These are phyloP conservation scores for Parotocinclus haroldoi DNA, from an alignment of 2,797 vertebrate genomes.

Conservation along the genomic window DNA sequence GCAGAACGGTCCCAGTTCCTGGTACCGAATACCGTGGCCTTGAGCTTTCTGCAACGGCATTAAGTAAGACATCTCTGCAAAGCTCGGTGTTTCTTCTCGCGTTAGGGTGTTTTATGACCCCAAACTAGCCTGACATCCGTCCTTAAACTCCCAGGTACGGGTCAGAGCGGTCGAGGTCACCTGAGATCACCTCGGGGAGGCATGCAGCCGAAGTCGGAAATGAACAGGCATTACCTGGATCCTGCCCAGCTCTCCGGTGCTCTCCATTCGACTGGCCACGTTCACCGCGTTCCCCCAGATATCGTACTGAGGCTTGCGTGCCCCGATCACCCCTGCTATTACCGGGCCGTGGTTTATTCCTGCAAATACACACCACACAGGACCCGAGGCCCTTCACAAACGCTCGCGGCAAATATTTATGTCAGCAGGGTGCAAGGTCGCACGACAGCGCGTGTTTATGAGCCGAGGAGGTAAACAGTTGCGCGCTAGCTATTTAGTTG, in stretches of 20 bases:
- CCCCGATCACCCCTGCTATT: conserved; percentile 95
- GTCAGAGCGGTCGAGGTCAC: too few species aligned
- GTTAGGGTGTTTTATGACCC: too few species aligned
- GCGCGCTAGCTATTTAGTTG: too few species aligned
- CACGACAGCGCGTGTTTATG: not conserved
- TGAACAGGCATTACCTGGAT: conserved; percentile 81
- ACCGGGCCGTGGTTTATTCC: conserved; percentile 96
- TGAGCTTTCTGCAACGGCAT: too few species aligned
- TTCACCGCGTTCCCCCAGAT: conserved; percentile 99
- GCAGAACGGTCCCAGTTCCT: too few species aligned
- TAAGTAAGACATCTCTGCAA: too few species aligned
- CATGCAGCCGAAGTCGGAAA: too few species aligned
- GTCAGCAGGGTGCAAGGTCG: not conserved
- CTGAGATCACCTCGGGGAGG: too few species aligned
- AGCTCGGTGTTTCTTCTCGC: too few species aligned
- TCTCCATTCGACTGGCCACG: conserved; percentile 97
- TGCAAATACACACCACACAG: conserved; percentile 50
- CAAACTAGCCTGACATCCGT: too few species aligned
- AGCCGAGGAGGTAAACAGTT: conserved; percentile 7
- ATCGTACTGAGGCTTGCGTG: conserved; percentile 95
- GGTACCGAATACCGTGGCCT: too few species aligned
- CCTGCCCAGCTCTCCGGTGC: conserved; percentile 91
- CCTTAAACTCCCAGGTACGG: too few species aligned
- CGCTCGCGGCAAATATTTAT: conserved; percentile 16
- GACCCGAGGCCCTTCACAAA: not conserved